phyloP scores from a whole-genome alignment of 2,797 vertebrate genomes.

The Babyrousa celebensis region DNA sequence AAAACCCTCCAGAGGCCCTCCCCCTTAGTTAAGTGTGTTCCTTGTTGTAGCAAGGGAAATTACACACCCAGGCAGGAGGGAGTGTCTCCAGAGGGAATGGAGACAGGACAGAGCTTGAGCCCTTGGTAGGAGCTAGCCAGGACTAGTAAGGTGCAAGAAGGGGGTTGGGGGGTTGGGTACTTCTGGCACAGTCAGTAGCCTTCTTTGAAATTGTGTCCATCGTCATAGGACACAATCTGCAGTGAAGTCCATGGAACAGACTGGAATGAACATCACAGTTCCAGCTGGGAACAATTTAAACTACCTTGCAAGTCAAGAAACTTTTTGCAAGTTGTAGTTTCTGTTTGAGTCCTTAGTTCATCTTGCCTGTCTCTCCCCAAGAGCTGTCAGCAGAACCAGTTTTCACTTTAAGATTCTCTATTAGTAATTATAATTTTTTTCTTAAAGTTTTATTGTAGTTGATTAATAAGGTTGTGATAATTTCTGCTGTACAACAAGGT shows the following conservation, averaged over 20 bases:
- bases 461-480: too few relatives aligned
- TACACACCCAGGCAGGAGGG: neutral
- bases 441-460: too few relatives aligned
- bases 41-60: neutral
- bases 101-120: neutral
- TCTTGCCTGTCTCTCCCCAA: neutral
- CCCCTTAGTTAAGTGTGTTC: neutral
- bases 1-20: neutral
- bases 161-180: neutral
- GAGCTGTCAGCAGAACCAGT: conserved; percentile 36
- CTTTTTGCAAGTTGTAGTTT: conserved; percentile 47
- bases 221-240: neutral
- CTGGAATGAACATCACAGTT: neutral
- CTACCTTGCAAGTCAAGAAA: neutral
- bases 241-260: neutral
- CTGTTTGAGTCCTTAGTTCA: conserved; percentile 37
- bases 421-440: conserved; percentile 23
- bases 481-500: too few relatives aligned
- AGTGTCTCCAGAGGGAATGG: neutral
- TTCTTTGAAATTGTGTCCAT: neutral
- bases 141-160: neutral
- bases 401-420: conserved; percentile 51
- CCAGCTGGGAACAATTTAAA: conserved; percentile 12
- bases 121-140: neutral
- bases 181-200: neutral